A percentile compares a stretch with the other conserved stretches of the same genome.
Conservation (phyloP, 1,140 invertebrate genomes). For the Danaus melanippus region DNA sequence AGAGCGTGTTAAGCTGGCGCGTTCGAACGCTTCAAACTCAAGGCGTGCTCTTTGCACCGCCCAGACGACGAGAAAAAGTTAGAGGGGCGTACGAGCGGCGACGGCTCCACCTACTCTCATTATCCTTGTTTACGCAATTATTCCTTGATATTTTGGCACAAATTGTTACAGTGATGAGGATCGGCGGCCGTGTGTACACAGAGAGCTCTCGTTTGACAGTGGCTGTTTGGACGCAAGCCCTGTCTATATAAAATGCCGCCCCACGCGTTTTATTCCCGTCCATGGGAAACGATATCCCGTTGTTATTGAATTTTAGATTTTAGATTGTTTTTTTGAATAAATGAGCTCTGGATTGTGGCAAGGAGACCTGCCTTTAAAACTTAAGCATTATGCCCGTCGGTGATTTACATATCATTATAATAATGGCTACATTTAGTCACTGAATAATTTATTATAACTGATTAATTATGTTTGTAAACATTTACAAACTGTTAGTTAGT, state of each 20-base stretch:
- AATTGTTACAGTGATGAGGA: slow-evolving; percentile 36
- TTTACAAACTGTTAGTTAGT: too few species aligned
- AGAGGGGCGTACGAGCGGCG: slow-evolving; percentile 51
- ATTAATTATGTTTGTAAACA: too few species aligned
- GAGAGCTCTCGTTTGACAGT: slow-evolving; percentile 59
- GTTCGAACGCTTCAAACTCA: slow-evolving; percentile 47
- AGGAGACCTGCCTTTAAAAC: too few species aligned
- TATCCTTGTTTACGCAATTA: slow-evolving; percentile 63
- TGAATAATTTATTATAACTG: too few species aligned
- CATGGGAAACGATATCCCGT: slow-evolving; percentile 41
- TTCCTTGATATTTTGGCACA: slow-evolving; percentile 57
- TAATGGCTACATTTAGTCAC: background rate
- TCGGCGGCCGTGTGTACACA: slow-evolving; percentile 50
- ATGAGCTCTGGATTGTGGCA: too few species aligned
- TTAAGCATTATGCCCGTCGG: too few species aligned
- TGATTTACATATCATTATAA: background rate
- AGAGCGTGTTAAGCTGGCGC: slow-evolving; percentile 38
- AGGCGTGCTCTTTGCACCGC: slow-evolving; percentile 60
- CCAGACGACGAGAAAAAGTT: slow-evolving; percentile 55
- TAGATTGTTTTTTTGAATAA: slow-evolving; percentile 18
- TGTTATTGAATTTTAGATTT: slow-evolving; percentile 32
- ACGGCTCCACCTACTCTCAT: slow-evolving; percentile 64
- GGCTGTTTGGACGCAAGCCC: slow-evolving; percentile 48
- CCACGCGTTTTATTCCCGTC: slow-evolving; percentile 49
- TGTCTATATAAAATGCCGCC: slow-evolving; percentile 59